Conservation (phyloP, 1,140 invertebrate genomes). For the Pseudomyrmex pallidus region DNA sequence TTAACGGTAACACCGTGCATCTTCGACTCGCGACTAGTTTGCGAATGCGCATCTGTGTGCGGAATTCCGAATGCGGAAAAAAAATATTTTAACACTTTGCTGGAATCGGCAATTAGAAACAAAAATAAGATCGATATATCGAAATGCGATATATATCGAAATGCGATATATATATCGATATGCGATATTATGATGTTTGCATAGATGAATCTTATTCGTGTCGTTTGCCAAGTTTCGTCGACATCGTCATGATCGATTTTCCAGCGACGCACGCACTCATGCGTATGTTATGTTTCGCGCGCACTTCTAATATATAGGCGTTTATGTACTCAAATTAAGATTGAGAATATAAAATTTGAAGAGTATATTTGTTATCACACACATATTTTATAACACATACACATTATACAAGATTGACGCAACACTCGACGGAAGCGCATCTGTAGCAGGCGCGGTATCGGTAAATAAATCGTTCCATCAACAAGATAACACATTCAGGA, state of each 20-base stretch:
- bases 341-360: not conserved
- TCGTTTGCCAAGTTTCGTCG: slow-evolving; percentile 6
- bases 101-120: too few relatives aligned
- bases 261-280: not conserved
- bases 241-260: slow-evolving; percentile 33
- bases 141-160: too few relatives aligned
- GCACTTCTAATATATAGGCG: not conserved
- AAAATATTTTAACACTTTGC: too few relatives aligned
- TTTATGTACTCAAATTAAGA: not conserved
- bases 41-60: slow-evolving; percentile 57
- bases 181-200: too few relatives aligned
- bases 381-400: too few relatives aligned
- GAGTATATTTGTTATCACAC: too few relatives aligned
- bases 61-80: too few relatives aligned
- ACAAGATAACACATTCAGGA: slow-evolving; percentile 41
- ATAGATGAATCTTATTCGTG: too few relatives aligned
- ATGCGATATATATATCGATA: too few relatives aligned
- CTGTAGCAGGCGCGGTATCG: not conserved
- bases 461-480: slow-evolving; percentile 42
- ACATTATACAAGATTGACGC: not conserved
- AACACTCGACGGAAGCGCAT: slow-evolving; percentile 9
- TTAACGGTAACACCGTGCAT: slow-evolving; percentile 79
- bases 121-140: too few relatives aligned
- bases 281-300: not conserved
- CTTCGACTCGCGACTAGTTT: slow-evolving; percentile 64